Conservation (phyloP, 1,140 invertebrate species). For the Drosophila littoralis region DNA sequence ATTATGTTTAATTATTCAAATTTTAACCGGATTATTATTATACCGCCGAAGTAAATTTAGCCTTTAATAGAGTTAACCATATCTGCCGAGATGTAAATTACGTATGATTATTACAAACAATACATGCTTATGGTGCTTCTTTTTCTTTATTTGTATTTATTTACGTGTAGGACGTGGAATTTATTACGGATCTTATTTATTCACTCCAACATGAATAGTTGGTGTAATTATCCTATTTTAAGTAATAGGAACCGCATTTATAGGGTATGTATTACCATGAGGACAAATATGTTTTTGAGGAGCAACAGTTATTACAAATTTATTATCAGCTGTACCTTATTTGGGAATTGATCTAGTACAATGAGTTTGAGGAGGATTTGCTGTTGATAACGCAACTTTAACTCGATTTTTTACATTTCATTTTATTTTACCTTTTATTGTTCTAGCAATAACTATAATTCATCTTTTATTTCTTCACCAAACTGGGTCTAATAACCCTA, state of each 20-base stretch:
- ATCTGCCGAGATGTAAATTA: slow-evolving; percentile 85
- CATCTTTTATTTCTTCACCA: slow-evolving; percentile 88
- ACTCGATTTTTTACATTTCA: slow-evolving; percentile 89
- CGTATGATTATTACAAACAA: slow-evolving; percentile 52
- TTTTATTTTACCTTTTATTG: slow-evolving; percentile 84
- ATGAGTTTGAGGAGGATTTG: slow-evolving; percentile 84
- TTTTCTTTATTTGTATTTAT: slow-evolving; percentile 85
- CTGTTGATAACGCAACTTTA: too few relatives aligned
- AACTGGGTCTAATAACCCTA: slow-evolving; percentile 75
- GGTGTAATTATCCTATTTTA: slow-evolving; percentile 87
- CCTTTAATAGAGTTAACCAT: slow-evolving; percentile 86
- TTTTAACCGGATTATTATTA: slow-evolving; percentile 87
- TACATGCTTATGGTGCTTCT: slow-evolving; percentile 86
- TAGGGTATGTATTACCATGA: slow-evolving; percentile 89
- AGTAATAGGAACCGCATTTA: slow-evolving; percentile 88
- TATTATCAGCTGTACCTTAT: slow-evolving; percentile 88
- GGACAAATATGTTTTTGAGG: slow-evolving; percentile 89
- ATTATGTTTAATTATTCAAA: slow-evolving; percentile 65
- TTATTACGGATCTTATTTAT: slow-evolving; percentile 57
- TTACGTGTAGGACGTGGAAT: slow-evolving; percentile 41
- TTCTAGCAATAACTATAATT: slow-evolving; percentile 75
- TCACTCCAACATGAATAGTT: slow-evolving; percentile 86
- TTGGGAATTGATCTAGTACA: slow-evolving; percentile 86
- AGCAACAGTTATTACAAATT: slow-evolving; percentile 86
- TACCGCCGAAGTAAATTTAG: slow-evolving; percentile 85